Percentiles rank a stretch among this genome's conserved stretches.
Evolutionary conservation across 2,797 vertebrate species (phyloP).

Genomic region (Ispidina picta): DNA sequence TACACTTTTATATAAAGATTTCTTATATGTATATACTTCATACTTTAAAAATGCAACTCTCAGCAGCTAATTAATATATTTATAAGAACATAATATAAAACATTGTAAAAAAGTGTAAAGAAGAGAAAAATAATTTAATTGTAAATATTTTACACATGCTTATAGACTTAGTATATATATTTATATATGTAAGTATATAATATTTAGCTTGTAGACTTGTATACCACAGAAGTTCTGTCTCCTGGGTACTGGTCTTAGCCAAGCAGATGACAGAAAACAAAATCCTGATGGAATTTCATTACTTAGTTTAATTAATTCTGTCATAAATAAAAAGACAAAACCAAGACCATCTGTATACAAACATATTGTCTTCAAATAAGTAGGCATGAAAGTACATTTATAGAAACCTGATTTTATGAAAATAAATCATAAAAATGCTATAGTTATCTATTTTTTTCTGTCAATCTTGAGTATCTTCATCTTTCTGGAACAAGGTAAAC

Average conservation of each 20-base stretch:
- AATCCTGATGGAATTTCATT: neutral
- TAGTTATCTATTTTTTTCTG: neutral
- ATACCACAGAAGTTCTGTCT: neutral
- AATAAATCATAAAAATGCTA: neutral
- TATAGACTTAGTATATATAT: neutral
- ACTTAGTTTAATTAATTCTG: neutral
- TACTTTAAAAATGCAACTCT: neutral
- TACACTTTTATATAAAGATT: neutral
- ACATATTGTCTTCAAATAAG: neutral
- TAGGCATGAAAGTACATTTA: neutral
- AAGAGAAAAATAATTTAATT: neutral
- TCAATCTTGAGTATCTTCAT: neutral
- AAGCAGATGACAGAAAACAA: neutral
- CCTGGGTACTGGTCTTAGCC: neutral
- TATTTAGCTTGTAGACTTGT: neutral
- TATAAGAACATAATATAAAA: neutral
- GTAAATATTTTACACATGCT: neutral
- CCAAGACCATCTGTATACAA: neutral
- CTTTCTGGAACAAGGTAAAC: neutral
- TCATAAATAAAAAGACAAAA: neutral
- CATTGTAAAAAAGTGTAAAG: neutral
- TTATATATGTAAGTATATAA: too few species aligned
- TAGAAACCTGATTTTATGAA: neutral
- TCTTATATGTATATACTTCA: neutral
- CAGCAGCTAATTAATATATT: neutral